Evolutionary conservation across 2,888 invertebrate species (phyloP), one percentile per base, ranked within the genome.

Genomic region (Drosophila kambysellisi): DNA sequence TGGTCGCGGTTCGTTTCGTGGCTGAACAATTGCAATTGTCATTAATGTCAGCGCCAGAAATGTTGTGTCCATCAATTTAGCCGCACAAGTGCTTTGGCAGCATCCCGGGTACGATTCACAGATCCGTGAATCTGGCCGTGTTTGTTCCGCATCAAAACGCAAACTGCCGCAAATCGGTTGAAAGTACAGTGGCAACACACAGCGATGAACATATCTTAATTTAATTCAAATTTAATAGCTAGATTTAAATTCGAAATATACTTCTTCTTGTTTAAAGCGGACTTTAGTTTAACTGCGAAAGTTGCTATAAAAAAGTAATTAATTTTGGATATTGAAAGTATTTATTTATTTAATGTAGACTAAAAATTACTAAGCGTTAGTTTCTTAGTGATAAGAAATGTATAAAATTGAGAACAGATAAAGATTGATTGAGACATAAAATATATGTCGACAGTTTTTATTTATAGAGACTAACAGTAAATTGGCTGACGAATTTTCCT

Each of bases 21-120:
- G 62, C 74, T 70, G 68, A 82, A 75, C 89, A 89, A 89, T 84
- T 82, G 82, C 81, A 82, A 64, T 84, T 82, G 81, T 73, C 78
- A 76, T 78, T 78, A 81, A 78, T 78, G 83, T 85, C 82, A 70
- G 58, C 79, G 73, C 66, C 74, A 79, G 75, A 74, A 74, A 72
- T 76, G 74, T 82, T 76, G 79, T 78, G 85, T 80, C 78, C 88
- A 85, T 89, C 86, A 89, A 83, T 84, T 84, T 77, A 66, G 62
- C 78, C 72, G 30, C 25, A 53, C 86, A 81, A 83, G 59, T 79
- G 74, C 81, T 60, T 60, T 35, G 43, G 2, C 52, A 8, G 50
- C 37, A 9, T 35, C 29, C 37, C n/a, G 35, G 25, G 33, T 15
- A 6, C 35, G 50, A 46, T 62, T 43, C 37, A 29, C 54, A 32